These are phyloP conservation scores for Leucozona laternaria DNA, from an alignment of 2,888 invertebrate species.

Conservation along the genomic window DNA sequence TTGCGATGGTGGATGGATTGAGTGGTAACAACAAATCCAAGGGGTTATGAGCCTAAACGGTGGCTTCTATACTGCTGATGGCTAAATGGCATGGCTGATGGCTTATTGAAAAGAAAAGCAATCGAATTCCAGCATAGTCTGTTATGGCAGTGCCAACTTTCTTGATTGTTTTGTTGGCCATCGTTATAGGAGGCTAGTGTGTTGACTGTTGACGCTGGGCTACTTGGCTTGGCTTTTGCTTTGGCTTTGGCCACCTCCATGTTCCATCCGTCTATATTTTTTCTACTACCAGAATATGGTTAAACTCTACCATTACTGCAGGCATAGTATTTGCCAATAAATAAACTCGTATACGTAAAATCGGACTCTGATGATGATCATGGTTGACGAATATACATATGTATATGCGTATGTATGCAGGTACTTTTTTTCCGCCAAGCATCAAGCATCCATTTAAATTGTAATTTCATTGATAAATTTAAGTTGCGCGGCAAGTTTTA, in stretches of 20 bases:
- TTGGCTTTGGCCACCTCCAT: conserved; percentile 68
- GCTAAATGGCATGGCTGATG: conserved; percentile 49
- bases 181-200: conserved; percentile 72
- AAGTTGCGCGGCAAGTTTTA: conserved; percentile 59
- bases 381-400: conserved; percentile 15
- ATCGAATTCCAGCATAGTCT: conserved; percentile 74
- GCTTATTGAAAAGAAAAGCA: conserved; percentile 76
- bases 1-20: conserved; percentile 29
- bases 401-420: not conserved
- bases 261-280: conserved; percentile 68
- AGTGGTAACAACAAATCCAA: conserved; percentile 61
- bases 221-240: conserved; percentile 26
- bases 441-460: conserved; percentile 63
- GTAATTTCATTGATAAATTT: conserved; percentile 72
- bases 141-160: conserved; percentile 75
- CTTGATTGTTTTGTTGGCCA: conserved; percentile 76
- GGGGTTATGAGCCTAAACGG: conserved; percentile 68
- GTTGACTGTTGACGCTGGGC: conserved; percentile 63
- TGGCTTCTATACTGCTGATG: conserved; percentile 61
- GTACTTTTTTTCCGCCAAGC: conserved; percentile 50
- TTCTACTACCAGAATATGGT: conserved; percentile 52
- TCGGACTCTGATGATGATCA: not conserved
- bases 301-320: conserved; percentile 65
- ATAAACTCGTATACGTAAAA: conserved; percentile 32
- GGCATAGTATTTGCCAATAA: conserved; percentile 47